Base-by-base conservation (phyloP, 2,113 vertebrate species). In the Toxotes jaculatrix region DNA sequence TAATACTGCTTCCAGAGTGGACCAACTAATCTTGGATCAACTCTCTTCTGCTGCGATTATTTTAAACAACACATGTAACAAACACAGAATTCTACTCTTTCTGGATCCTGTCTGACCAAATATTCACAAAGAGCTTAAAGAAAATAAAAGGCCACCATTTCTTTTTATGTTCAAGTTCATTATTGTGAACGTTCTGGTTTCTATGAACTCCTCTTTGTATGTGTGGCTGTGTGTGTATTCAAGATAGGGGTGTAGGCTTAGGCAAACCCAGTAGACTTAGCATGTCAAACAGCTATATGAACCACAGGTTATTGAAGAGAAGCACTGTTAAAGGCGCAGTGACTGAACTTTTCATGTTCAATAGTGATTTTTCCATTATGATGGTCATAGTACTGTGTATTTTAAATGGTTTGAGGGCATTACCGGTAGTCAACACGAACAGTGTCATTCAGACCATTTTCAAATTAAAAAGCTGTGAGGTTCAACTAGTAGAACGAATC, bases 261-360 rank as follows among this genome's bases (percentile, higher is more conserved):
- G 21, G 19, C 40, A 70, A 90, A 83, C 82, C 78, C 7, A 10
- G 57, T 74, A 56, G 84, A 81, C 27, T 89, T 68, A 76, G 27
- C 55, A 60, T 74, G 83, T 86, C 89, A 88, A 89, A 90, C 67
- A 31, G 5, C 23, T 57, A 57, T 57, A 34, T 67, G n/a, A 19
- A 45, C n/a, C 49, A 66, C 4, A 17, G 6, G 62, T 59, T 32
- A 59, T 38, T 5, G 38, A 51, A 69, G 19, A 16, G 60, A 60
- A 63, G 17, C 6, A 6, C 7, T 45, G 21, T 70, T 66, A 55
- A 31, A 32, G 40, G 47, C 55, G 34, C 27, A 47, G 19, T 27
- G 2, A 32, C 12, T 12, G 23, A 45, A 36, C 5, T 16, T 56
- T 64, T 38, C 1, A 4, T 13, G 7, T 42, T 49, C 27, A 14